These are phyloP conservation scores for Pandemis cinnamomeana DNA, from an alignment of 2,888 invertebrate genomes.

Conservation along the genomic window DNA sequence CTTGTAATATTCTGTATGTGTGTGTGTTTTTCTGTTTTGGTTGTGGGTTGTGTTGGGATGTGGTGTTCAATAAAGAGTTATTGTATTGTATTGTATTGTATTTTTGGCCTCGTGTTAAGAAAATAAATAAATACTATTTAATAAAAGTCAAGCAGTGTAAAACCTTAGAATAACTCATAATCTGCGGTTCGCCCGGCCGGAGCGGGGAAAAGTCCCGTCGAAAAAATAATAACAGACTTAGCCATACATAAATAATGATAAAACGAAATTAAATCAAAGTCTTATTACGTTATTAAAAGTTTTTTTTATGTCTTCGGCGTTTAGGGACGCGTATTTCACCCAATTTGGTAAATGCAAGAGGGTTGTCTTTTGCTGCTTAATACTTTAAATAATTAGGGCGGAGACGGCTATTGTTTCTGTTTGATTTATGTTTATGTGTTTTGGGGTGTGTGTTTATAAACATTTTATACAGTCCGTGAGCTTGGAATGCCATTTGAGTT, in stretches of 20 bases:
- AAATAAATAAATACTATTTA: too few relatives aligned
- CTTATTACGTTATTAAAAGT: constrained; percentile 84
- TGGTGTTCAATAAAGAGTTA: too few relatives aligned
- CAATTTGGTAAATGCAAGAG: constrained; percentile 82
- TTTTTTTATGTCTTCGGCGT: constrained; percentile 81
- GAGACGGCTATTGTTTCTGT: constrained; percentile 56
- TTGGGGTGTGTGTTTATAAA: neutral
- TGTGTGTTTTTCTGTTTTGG: too few relatives aligned
- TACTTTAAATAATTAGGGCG: constrained; percentile 65
- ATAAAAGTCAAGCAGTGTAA: neutral
- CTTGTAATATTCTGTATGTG: too few relatives aligned
- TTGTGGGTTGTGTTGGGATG: too few relatives aligned
- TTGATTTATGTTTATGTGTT: constrained; percentile 42
- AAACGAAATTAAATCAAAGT: constrained; percentile 84
- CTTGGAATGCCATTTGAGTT: too few relatives aligned
- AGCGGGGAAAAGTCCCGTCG: constrained; percentile 41
- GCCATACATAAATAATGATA: constrained; percentile 84
- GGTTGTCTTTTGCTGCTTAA: constrained; percentile 62
- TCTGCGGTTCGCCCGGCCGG: neutral
- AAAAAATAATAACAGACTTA: constrained; percentile 78
- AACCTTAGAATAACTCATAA: neutral
- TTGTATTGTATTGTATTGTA: too few relatives aligned
- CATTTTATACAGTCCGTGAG: neutral
- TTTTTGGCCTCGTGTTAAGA: too few relatives aligned
- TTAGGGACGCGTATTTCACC: constrained; percentile 81